Evolutionary conservation across 2,113 vertebrate genomes (phyloP).

Genomic region (Cochlearius cochlearius): DNA sequence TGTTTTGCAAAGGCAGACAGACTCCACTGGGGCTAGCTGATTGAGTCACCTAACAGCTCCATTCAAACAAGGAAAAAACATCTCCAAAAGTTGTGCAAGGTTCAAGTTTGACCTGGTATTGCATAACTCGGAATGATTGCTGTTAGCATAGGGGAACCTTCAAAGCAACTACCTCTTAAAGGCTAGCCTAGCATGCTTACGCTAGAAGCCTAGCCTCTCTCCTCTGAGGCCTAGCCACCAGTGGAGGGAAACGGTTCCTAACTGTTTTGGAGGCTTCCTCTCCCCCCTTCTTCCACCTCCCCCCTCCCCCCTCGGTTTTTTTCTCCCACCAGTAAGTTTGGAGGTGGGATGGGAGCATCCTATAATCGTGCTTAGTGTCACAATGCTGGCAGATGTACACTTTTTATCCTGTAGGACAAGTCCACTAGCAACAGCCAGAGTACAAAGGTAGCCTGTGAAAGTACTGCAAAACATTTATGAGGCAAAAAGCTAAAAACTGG

Average conservation of each 20-base stretch:
- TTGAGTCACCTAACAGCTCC: background rate
- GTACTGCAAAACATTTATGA: background rate
- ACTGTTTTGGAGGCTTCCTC: background rate
- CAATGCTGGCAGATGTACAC: background rate
- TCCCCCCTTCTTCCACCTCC: no score
- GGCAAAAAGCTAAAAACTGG: background rate
- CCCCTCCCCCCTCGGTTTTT: no score
- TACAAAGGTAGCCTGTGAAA: background rate
- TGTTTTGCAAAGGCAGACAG: background rate
- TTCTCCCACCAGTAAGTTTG: no score
- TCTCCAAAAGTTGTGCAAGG: background rate
- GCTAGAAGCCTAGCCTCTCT: background rate
- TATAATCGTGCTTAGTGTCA: background rate
- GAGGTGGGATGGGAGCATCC: background rate
- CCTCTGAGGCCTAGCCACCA: no score
- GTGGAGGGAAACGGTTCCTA: background rate
- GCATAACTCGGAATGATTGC: background rate
- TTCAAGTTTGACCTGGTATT: background rate
- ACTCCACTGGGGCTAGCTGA: background rate
- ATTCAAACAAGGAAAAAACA: background rate
- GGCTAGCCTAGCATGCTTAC: no score
- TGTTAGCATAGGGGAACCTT: background rate
- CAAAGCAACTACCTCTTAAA: background rate
- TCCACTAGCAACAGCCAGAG: background rate
- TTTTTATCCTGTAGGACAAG: background rate